Base-by-base conservation (phyloP, 2,888 invertebrate genomes). In the Heliconius hortense region DNA sequence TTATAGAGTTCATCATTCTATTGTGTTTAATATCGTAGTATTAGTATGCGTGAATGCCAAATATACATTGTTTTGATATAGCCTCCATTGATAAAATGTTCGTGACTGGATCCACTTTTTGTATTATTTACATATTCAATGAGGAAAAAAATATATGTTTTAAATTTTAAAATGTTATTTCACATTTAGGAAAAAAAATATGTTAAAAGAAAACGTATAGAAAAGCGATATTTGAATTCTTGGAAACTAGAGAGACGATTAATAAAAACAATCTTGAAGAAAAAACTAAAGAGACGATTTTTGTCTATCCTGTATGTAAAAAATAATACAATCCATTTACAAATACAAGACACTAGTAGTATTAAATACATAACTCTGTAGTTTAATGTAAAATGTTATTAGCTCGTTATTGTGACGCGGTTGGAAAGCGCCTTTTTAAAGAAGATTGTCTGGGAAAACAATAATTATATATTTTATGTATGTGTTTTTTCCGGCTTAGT, bases 21-120 rank as follows among this genome's bases (percentile, higher is more conserved):
- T 79, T 73, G 76, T 79, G 76, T 79, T 77, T 66, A 76, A 77
- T 79, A 76, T 78, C 21, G 62, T 69, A 74, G 74, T 74, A 72
- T 72, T 71, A 69, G 71, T 80, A 76, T 75, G 73, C 74, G 59
- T 72, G 68, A 64, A 68, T 35, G 60, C 28, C 48, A 66, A 67
- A 70, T 62, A 24, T 68, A 71, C 43, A 68, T 77, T 69, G 74
- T 77, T 71, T 35, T 78, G 69, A 68, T 75, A 78, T 77, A 74
- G 66, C 48, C 48, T 67, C 13, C 48, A 75, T 31, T 76, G 70
- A 74, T 75, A 69, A 75, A 69, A 15, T 66, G 66, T 15, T 66
- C 43, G 39, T 60, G 56, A 48, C 48, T 43, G 43, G 21, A 74
- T 53, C 18, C 13, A 13, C 24, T 8, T 66, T 26, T 43, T 24